Base-by-base conservation (phyloP, 2,888 invertebrate species). In the Marronus borbonicus region DNA sequence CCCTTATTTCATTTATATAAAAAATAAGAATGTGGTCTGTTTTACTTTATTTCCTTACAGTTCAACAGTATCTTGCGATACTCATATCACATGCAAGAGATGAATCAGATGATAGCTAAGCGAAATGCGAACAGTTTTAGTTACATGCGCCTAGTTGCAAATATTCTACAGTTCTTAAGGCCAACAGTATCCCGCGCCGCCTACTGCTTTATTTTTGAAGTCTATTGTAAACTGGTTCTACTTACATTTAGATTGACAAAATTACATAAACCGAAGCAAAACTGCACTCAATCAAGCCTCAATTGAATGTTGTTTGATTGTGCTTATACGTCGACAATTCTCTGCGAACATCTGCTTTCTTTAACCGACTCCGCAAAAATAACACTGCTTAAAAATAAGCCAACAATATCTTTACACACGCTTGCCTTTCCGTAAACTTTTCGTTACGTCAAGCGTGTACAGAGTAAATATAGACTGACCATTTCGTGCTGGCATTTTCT, bases 341-440 rank as follows among this genome's bases (percentile, higher is more conserved):
- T 20, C 44, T 20, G 17, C 44, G 49, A n/a, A 20, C 20, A 55
- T 20, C 20, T 28, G 31, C 12, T 28, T 62, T 62, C 24, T 12
- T 20, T 66, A 49, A 49, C 20, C 3, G 49, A 44, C 17, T 20
- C 17, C 17, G 44, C n/a, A 20, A 66, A 44, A 49, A 66, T 66
- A 66, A 20, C 66, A 8, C 12, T 20, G 66, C n/a, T 39, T 24
- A 66, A 66, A 66, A 49, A 66, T 49, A 66, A 44, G 49, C 44
- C 49, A 66, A 17, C 17, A 44, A 66, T 49, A 66, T 66, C 66
- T 66, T 66, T 44, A 66, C n/a, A 28, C 14, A 8, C 31, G 62
- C 62, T 31, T 62, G 28, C 24, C 12, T 62, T 31, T 12, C 31
- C 3, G 62, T 62, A 44, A 44, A 12, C 44, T 8, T 44, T 44